Evolutionary conservation across 2,888 invertebrate species (phyloP).

Genomic region (Drosophila bunnanda): DNA sequence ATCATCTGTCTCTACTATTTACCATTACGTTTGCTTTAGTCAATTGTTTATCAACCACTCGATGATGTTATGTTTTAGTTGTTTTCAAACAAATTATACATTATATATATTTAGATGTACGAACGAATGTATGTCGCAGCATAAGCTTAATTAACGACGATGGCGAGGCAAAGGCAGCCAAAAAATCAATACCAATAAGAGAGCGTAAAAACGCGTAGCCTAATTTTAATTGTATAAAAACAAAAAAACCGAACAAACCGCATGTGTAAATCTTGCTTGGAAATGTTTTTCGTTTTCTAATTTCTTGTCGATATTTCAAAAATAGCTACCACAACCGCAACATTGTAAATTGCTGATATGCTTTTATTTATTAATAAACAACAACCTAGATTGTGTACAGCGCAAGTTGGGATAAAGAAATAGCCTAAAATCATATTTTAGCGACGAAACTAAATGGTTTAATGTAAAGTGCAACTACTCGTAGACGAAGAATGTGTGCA

Average conservation of each 20-base stretch:
- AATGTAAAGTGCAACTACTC: constrained; percentile 62
- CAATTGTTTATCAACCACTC: constrained; percentile 69
- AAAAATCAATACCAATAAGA: constrained; percentile 43
- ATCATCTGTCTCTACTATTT: constrained; percentile 19
- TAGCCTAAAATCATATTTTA: constrained; percentile 46
- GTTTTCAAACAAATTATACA: constrained; percentile 50
- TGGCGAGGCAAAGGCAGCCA: constrained; percentile 44
- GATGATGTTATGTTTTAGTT: constrained; percentile 68
- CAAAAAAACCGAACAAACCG: constrained; percentile 29
- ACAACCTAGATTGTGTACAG: constrained; percentile 35
- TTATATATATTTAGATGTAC: constrained; percentile 37
- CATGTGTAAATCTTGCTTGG: constrained; percentile 33
- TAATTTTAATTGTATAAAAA: constrained; percentile 40
- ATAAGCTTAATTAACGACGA: constrained; percentile 35
- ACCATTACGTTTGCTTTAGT: constrained; percentile 67
- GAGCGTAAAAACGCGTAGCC: constrained; percentile 31
- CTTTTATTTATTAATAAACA: constrained; percentile 45
- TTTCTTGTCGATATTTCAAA: constrained; percentile 35
- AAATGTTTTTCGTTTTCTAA: constrained; percentile 30
- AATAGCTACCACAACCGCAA: constrained; percentile 19
- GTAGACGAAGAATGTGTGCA: constrained; percentile 47
- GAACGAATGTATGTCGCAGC: constrained; percentile 36
- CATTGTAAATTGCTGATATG: constrained; percentile 33
- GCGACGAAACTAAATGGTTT: constrained; percentile 53
- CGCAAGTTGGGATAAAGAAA: constrained; percentile 38